These are phyloP conservation scores for Catajapyx aquilonaris DNA, from an alignment of 1,140 invertebrate genomes.

Conservation along the genomic window DNA sequence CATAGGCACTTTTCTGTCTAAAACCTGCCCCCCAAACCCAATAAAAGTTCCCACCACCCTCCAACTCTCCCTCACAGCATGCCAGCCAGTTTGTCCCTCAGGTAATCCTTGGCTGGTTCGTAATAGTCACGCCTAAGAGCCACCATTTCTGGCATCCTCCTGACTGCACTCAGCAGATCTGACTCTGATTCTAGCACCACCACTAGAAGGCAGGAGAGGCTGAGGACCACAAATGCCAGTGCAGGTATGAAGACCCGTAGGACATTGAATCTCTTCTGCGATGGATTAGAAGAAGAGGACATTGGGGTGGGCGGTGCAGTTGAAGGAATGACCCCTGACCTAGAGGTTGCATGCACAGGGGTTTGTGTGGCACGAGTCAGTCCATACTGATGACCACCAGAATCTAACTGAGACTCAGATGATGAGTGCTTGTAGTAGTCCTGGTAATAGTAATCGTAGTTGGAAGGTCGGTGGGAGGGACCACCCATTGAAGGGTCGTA, in stretches of 20 bases:
- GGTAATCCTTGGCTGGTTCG: slow-evolving; percentile 50
- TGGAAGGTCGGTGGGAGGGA: no score
- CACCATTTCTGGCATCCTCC: slow-evolving; percentile 56
- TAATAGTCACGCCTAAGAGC: slow-evolving; percentile 58
- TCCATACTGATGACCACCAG: no score
- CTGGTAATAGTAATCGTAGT: slow-evolving; percentile 43
- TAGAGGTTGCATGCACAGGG: no score
- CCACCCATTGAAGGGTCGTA: no score
- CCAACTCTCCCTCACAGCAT: no score
- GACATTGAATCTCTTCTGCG: neutral
- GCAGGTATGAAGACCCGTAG: neutral
- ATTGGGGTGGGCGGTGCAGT: no score
- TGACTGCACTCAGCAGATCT: slow-evolving; percentile 38
- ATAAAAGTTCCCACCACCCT: no score
- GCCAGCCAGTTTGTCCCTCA: slow-evolving; percentile 9
- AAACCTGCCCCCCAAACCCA: no score
- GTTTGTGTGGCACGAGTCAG: no score
- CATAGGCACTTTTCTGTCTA: no score
- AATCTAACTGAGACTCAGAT: slow-evolving; percentile 38
- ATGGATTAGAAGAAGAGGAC: no score
- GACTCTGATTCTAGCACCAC: slow-evolving; percentile 35
- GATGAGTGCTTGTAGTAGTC: slow-evolving; percentile 59
- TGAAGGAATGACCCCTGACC: no score
- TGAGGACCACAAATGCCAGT: slow-evolving; percentile 13
- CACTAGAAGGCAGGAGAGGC: slow-evolving; percentile 16